Evolutionary conservation across 2,888 invertebrate genomes (phyloP).

Genomic region (Corbicula japonica): DNA sequence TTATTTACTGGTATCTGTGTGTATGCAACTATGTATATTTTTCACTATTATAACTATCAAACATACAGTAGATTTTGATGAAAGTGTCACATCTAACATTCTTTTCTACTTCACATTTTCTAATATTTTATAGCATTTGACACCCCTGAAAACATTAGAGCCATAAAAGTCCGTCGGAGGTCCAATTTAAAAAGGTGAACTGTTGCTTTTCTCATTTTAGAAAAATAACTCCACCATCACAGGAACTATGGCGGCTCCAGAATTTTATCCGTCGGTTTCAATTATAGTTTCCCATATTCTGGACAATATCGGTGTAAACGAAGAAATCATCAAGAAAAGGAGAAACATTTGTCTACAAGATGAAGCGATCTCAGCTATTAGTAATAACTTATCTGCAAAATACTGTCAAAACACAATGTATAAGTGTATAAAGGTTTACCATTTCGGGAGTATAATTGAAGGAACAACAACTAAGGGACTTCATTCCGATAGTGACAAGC

Average conservation of each 20-base stretch:
- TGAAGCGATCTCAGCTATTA: neutral
- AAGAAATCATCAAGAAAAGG: neutral
- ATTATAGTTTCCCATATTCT: neutral
- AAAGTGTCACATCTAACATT: too few species aligned
- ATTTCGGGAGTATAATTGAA: conserved; percentile 23
- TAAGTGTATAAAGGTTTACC: conserved; percentile 1
- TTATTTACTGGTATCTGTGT: too few species aligned
- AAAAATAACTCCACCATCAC: too few species aligned
- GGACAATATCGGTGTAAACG: conserved; percentile 18
- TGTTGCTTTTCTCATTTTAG: too few species aligned
- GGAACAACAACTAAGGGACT: conserved; percentile 7
- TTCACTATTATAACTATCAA: too few species aligned
- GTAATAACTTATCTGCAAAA: neutral
- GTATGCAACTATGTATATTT: too few species aligned
- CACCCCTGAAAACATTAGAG: too few species aligned
- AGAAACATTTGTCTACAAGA: neutral
- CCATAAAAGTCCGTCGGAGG: too few species aligned
- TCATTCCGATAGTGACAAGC: conserved; percentile 2
- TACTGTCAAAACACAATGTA: neutral
- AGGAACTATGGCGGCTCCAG: conserved; percentile 14
- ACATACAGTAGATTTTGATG: too few species aligned
- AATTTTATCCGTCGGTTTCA: conserved; percentile 6
- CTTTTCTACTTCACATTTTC: too few species aligned
- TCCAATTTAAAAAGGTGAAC: too few species aligned
- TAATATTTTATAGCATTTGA: too few species aligned